Percentiles rank a stretch among this genome's conserved stretches.
These are phyloP conservation scores for Galeruca laticollis DNA, from an alignment of 2,888 invertebrate species.

Conservation along the genomic window DNA sequence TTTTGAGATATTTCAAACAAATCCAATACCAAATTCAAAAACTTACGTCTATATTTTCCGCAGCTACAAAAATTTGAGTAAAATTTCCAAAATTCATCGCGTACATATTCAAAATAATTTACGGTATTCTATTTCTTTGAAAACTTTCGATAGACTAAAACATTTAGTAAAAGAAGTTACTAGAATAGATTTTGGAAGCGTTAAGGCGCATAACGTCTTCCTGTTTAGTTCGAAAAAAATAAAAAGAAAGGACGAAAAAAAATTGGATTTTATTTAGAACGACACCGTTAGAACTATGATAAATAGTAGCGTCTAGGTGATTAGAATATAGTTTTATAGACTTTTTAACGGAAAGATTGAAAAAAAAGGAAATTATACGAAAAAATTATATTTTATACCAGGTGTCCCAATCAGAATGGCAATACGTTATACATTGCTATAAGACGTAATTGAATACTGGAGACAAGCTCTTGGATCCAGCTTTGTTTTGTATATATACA, in stretches of 20 bases:
- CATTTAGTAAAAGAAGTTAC: conserved; percentile 29
- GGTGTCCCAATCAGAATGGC: too few relatives aligned
- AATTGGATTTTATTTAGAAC: conserved; percentile 38
- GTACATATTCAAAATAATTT: conserved; percentile 36
- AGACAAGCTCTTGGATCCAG: too few relatives aligned
- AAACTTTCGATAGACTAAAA: conserved; percentile 17
- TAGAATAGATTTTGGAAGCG: conserved; percentile 51
- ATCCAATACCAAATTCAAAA: background rate
- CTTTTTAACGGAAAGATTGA: background rate
- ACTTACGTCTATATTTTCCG: conserved; percentile 58
- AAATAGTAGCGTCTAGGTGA: conserved; percentile 40
- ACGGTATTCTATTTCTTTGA: conserved; percentile 23
- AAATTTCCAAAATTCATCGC: conserved; percentile 39
- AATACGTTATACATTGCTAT: too few relatives aligned
- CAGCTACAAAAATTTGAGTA: conserved; percentile 51
- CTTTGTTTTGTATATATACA: too few relatives aligned
- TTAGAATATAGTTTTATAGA: conserved; percentile 17
- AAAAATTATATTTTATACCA: too few relatives aligned
- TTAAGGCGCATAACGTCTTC: conserved; percentile 55
- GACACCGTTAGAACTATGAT: conserved; percentile 49
- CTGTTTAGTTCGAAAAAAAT: conserved; percentile 48
- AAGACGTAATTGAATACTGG: too few relatives aligned
- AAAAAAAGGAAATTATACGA: too few relatives aligned
- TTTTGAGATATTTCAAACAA: too few relatives aligned
- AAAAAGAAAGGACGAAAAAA: conserved; percentile 46